A percentile compares a stretch with the other conserved stretches of the same genome.
These are phyloP conservation scores for Diplolepis rosae DNA, from an alignment of 2,888 invertebrate species.

Conservation along the genomic window DNA sequence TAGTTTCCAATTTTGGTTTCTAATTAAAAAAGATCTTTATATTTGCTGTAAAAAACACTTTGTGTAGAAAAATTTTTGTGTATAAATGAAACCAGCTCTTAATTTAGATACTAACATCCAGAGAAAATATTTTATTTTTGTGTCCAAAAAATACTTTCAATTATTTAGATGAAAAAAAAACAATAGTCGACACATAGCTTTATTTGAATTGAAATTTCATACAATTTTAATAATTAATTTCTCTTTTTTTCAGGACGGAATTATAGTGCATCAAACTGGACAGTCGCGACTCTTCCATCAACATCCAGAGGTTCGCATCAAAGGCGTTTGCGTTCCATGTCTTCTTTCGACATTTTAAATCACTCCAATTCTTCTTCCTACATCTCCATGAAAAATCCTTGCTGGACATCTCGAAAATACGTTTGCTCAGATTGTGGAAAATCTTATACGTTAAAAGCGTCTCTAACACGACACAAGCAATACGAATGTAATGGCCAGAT, in stretches of 20 bases:
- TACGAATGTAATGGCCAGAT: slow-evolving; percentile 53
- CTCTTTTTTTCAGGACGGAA: slow-evolving; percentile 55
- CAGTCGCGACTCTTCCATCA: slow-evolving; percentile 61
- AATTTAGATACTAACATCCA: too few relatives aligned
- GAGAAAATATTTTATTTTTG: too few relatives aligned
- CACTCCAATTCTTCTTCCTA: background rate
- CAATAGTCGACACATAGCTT: too few relatives aligned
- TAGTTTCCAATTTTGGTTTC: too few relatives aligned
- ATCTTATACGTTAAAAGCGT: slow-evolving; percentile 61
- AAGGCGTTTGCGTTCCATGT: slow-evolving; percentile 45
- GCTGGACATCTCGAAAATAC: slow-evolving; percentile 59
- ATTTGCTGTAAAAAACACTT: too few relatives aligned
- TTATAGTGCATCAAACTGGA: slow-evolving; percentile 66
- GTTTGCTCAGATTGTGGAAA: slow-evolving; percentile 63
- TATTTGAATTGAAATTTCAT: too few relatives aligned
- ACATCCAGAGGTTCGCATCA: slow-evolving; percentile 50
- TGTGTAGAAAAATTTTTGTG: too few relatives aligned
- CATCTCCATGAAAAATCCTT: background rate
- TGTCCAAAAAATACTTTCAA: too few relatives aligned
- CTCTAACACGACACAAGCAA: slow-evolving; percentile 60
- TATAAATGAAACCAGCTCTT: too few relatives aligned
- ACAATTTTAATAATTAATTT: background rate
- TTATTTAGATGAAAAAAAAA: too few relatives aligned
- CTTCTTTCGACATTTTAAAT: slow-evolving; percentile 59
- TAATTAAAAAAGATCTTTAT: too few relatives aligned